A percentile compares a stretch with the other conserved stretches of the same genome.
Conservation (phyloP, 2,888 invertebrate genomes). For the Eurois occulta region DNA sequence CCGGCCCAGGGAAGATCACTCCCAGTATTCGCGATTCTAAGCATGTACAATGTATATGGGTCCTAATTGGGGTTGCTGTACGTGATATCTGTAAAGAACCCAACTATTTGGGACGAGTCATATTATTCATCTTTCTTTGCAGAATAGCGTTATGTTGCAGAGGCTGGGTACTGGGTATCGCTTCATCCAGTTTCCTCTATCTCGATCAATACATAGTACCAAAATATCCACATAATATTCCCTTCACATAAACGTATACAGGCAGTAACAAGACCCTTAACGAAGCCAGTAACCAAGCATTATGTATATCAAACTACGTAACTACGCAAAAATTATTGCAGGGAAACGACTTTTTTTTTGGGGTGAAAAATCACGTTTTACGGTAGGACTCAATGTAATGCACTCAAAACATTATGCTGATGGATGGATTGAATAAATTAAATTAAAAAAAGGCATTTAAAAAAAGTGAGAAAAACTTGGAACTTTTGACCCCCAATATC, state of each 20-base stretch:
- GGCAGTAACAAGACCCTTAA: no score
- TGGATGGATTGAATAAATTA: no score
- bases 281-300: no score
- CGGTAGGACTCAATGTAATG: no score
- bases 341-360: no score
- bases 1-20: background rate
- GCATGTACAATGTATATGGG: conserved; percentile 6
- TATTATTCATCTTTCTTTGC: background rate
- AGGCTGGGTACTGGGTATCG: background rate
- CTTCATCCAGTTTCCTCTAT: background rate
- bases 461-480: no score
- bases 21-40: conserved; percentile 11
- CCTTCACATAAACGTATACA: background rate
- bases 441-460: no score
- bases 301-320: no score
- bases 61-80: conserved; percentile 11
- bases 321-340: no score
- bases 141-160: background rate
- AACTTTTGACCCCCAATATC: no score
- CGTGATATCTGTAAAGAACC: conserved; percentile 7
- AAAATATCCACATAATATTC: background rate
- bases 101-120: background rate
- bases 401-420: no score
- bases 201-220: background rate
- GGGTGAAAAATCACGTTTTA: no score